These are phyloP conservation scores for Stegodyphus dumicola DNA, from an alignment of 1,140 invertebrate species.

Conservation along the genomic window DNA sequence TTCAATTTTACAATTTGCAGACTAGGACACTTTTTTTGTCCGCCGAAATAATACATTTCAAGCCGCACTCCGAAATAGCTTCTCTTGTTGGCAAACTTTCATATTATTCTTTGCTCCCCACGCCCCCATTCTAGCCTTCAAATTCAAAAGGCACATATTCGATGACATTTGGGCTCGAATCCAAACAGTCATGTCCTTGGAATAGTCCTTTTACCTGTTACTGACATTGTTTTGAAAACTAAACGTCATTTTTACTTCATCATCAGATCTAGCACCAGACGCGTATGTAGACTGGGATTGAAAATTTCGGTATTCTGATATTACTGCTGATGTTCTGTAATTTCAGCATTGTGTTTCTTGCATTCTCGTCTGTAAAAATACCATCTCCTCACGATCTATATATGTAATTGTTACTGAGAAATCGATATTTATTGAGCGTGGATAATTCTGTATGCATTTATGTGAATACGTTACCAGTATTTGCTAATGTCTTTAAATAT, in stretches of 20 bases:
- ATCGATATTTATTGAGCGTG: too few relatives aligned
- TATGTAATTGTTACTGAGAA: too few relatives aligned
- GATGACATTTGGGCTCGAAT: conserved; percentile 20
- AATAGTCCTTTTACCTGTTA: conserved; percentile 46
- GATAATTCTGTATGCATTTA: too few relatives aligned
- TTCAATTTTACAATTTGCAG: too few relatives aligned
- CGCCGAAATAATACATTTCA: conserved; percentile 22
- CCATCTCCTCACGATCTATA: too few relatives aligned
- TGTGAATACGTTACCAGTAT: too few relatives aligned
- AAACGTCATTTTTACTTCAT: not conserved
- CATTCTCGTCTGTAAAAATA: too few relatives aligned
- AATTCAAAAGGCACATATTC: conserved; percentile 18
- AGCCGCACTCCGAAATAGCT: conserved; percentile 23
- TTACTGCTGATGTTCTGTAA: too few relatives aligned
- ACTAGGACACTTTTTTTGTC: conserved; percentile 19
- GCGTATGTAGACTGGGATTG: too few relatives aligned
- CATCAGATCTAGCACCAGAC: not conserved
- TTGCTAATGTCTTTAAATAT: too few relatives aligned
- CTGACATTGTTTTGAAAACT: conserved; percentile 37
- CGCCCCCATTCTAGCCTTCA: conserved; percentile 18
- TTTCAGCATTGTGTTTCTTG: too few relatives aligned
- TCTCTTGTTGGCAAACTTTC: conserved; percentile 33
- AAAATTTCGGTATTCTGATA: too few relatives aligned
- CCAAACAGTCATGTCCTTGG: conserved; percentile 36
- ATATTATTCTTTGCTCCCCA: not conserved